Evolutionary conservation across 2,113 vertebrate species (phyloP).

Genomic region (Ciconia stormi): DNA sequence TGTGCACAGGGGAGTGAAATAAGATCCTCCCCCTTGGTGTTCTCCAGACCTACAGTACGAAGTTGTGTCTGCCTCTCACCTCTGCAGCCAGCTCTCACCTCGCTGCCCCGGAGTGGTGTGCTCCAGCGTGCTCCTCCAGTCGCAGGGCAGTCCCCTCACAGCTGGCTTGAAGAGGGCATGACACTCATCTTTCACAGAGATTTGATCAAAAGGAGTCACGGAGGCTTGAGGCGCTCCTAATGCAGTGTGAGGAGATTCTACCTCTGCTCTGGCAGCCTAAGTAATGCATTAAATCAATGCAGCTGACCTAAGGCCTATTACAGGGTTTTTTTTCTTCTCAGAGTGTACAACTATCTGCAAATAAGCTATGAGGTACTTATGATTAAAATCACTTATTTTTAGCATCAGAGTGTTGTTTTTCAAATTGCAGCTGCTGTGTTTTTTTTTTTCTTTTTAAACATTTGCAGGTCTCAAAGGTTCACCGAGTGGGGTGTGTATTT

Average conservation of each 20-base stretch:
- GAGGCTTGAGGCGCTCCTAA: slow-evolving; percentile 84
- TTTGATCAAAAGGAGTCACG: slow-evolving; percentile 93
- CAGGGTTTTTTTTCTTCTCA: not conserved
- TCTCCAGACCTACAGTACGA: slow-evolving; percentile 73
- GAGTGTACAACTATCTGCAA: slow-evolving; percentile 63
- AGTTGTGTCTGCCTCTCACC: slow-evolving; percentile 81
- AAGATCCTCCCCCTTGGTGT: slow-evolving; percentile 85
- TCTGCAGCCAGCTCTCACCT: slow-evolving; percentile 82
- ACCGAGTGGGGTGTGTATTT: not conserved
- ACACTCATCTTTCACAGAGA: slow-evolving; percentile 95
- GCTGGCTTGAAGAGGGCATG: slow-evolving; percentile 89
- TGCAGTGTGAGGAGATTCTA: slow-evolving; percentile 83
- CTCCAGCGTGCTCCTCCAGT: slow-evolving; percentile 74
- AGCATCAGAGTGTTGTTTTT: not conserved
- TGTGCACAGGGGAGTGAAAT: slow-evolving; percentile 87
- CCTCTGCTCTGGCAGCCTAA: slow-evolving; percentile 76
- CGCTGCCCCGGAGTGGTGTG: slow-evolving; percentile 66
- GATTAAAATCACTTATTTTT: slow-evolving; percentile 65
- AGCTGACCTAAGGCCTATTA: slow-evolving; percentile 76
- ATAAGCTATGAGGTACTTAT: slow-evolving; percentile 53
- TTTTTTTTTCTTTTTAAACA: not conserved
- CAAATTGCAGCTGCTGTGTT: slow-evolving; percentile 25
- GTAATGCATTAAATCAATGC: slow-evolving; percentile 87
- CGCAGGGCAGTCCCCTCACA: slow-evolving; percentile 89
- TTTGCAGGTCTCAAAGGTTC: not conserved